Base-by-base conservation (phyloP, 2,113 vertebrate genomes). In the Chaenogobius annularis region DNA sequence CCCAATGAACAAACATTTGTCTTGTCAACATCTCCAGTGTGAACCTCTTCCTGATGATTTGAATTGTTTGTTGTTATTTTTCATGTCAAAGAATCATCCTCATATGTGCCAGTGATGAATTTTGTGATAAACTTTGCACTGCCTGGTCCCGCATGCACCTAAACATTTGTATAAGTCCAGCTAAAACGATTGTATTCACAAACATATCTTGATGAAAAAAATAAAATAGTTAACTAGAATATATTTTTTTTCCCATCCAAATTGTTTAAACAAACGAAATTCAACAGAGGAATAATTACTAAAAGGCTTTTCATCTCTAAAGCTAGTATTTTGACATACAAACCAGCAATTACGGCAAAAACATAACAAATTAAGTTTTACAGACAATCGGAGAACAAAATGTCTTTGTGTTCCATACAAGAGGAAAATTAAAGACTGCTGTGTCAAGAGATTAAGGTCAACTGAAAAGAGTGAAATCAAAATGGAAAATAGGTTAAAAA, bases 1-100 rank as follows among this genome's bases (percentile, higher is more conserved):
- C 80, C 77, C 85, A 87, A 88, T 83, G 83, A 91, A 84, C 83
- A 90, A 90, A 92, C 87, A 90, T 90, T 89, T 89, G 85, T 91
- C 87, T 85, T 88, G 86, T 91, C 89, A 90, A 90, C 87, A 84
- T 86, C 88, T 80, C 81, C 74, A 79, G 73, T 66, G 70, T 79
- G 72, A 87, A 81, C 82, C 79, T 75, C 81, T 85, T 90, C 75
- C 85, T 83, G 65, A 26, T 77, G 82, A 87, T 78, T 87, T 83
- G 78, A 85, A 85, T 84, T 80, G 77, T 64, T 69, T 56, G 31
- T 63, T 72, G 71, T 55, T 48, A 85, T 88, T 88, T 86, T 77
- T 88, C 78, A 85, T 80, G 80, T 83, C 81, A 77, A 40, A 80
- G 78, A 83, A 81, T 83, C 80, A 50, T 61, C 79, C 54, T 81